Conservation (phyloP, 92 coral and sea anemone species). For the Epizoanthus illoricatus region DNA sequence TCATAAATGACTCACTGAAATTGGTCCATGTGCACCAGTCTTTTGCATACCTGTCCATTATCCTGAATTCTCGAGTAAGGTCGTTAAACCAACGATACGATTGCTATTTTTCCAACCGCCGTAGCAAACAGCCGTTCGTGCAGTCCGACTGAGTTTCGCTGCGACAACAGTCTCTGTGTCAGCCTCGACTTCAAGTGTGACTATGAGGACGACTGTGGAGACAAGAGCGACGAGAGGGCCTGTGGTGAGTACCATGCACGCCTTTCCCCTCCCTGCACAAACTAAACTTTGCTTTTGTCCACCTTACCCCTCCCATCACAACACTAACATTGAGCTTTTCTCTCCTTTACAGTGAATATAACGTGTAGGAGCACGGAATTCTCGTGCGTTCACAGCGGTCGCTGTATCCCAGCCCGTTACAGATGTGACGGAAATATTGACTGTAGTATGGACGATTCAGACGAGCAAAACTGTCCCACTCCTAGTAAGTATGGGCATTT, state of each 20-base stretch:
- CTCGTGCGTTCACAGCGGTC: constrained; percentile 58
- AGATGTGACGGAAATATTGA: constrained; percentile 67
- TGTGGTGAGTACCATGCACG: constrained; percentile 31
- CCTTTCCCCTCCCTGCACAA: background rate
- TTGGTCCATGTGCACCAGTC: no score
- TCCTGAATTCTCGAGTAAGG: no score
- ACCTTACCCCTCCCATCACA: background rate
- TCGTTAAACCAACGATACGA: background rate
- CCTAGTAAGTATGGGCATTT: constrained; percentile 1
- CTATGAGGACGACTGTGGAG: constrained; percentile 50
- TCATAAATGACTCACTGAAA: no score
- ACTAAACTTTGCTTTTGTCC: background rate
- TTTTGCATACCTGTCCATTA: no score
- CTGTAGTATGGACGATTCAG: constrained; percentile 64
- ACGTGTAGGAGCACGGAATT: constrained; percentile 58
- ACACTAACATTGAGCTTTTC: background rate
- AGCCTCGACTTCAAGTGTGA: constrained; percentile 48
- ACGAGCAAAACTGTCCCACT: constrained; percentile 70
- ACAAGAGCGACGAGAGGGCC: constrained; percentile 58
- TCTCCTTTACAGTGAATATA: constrained; percentile 28
- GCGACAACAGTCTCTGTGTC: constrained; percentile 49
- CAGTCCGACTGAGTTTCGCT: constrained; percentile 50
- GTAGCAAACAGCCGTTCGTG: constrained; percentile 45
- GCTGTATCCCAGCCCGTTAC: constrained; percentile 66
- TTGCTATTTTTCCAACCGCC: background rate